These are phyloP conservation scores for Pycnonotus jocosus DNA, from an alignment of 2,113 vertebrate species.

Conservation along the genomic window DNA sequence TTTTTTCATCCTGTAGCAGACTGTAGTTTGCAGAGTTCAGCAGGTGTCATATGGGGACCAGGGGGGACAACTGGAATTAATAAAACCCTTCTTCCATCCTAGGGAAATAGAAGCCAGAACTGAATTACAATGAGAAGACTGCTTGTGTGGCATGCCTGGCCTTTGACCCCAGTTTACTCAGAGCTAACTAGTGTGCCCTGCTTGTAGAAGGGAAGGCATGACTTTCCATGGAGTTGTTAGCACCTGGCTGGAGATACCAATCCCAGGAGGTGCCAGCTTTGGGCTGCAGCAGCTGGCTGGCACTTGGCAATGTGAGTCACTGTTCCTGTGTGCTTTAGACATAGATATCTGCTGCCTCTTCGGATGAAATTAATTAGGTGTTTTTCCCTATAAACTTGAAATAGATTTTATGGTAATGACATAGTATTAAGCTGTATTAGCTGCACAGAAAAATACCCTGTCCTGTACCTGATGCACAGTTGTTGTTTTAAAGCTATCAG, in stretches of 20 bases:
- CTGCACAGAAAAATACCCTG: neutral
- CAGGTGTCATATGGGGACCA: neutral
- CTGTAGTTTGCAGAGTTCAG: neutral
- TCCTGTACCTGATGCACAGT: neutral
- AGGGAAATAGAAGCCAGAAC: neutral
- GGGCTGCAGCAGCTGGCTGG: neutral
- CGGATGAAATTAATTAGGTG: neutral
- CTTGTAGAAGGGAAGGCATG: neutral
- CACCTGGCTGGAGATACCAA: neutral
- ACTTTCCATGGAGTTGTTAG: neutral
- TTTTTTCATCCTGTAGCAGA: neutral
- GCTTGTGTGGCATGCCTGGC: neutral
- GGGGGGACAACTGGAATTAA: neutral
- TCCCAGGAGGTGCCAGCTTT: neutral
- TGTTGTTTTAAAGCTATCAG: neutral
- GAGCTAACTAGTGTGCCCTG: fast-evolving
- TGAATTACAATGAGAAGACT: neutral
- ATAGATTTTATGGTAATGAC: neutral
- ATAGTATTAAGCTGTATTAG: neutral
- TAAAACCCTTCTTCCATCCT: neutral
- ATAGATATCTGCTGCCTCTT: neutral
- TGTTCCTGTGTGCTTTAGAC: neutral
- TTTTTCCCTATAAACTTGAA: neutral
- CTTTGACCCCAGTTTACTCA: neutral
- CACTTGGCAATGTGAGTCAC: neutral